Evolutionary conservation across 2,888 invertebrate species (phyloP), one percentile per base, ranked within the genome.

Genomic region (Hedychridium roseum): DNA sequence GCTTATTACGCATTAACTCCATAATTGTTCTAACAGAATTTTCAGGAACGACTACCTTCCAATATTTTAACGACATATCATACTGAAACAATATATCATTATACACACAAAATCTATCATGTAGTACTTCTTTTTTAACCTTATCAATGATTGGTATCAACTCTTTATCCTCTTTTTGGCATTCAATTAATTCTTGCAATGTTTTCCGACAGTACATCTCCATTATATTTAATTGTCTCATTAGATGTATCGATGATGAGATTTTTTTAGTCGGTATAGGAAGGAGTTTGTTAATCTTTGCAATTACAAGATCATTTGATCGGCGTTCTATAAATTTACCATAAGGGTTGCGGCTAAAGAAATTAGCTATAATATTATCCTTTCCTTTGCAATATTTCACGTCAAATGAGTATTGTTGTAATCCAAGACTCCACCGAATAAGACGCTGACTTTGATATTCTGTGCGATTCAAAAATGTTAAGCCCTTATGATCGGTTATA

Each of bases 291-390:
- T 6, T 47, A 30, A 16, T 16, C 14, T 21, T 37, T 2, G 23
- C 23, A 6, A 23, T 23, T 9, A 23, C 5, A 23, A 23, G 9
- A 6, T 23, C 9, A 23, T 23, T 6, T 23, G 5, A 5, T 23
- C 9, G 5, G 5, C 9, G 5, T 23, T 31, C 14, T 11, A 11
- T 9, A 32, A 37, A 38, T 31, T 31, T 4, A 14, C 32, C 32
- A 1, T 36, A 7, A 0, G 49, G 41, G n/a, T 54, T 44, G 1
- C 52, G 39, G 16, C 52, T 52, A 28, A 52, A 48, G 17, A 52
- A 50, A 36, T 47, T 36, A 9, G 36, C 46, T 2, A 36, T 23
- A 2, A 41, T 27, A 23, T 23, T 23, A 23, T 49, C 42, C 1
- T 27, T 7, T 2, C 45, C 53, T 1, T 36, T 38, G 17, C 48